Conservation (phyloP, 2,888 invertebrate species). For the Sipha maydis region DNA sequence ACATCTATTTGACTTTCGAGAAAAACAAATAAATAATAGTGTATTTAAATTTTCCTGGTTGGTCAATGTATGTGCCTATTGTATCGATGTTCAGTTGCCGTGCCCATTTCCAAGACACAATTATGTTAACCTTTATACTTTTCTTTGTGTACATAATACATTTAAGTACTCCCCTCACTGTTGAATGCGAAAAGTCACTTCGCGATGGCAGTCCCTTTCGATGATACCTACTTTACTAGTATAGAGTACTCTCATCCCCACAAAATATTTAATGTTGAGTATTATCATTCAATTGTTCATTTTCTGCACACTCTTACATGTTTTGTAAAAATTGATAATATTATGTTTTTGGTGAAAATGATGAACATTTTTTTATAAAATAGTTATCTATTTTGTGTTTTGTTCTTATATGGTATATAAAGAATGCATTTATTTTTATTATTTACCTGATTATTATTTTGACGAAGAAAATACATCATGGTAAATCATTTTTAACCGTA, state of each 20-base stretch:
- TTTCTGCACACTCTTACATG: not conserved
- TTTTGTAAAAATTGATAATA: not conserved
- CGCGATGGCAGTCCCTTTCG: not conserved
- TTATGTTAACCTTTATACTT: conserved; percentile 22
- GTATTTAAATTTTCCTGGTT: not conserved
- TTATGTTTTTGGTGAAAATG: not conserved
- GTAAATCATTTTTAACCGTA: not conserved
- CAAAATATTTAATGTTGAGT: not conserved
- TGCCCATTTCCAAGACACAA: not conserved
- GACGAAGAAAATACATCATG: not conserved
- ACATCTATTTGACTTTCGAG: not conserved
- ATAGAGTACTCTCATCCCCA: not conserved
- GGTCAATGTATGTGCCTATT: not conserved
- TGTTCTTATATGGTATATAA: not conserved
- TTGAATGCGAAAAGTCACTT: conserved; percentile 32
- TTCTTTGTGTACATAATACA: not conserved
- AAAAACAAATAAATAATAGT: not conserved
- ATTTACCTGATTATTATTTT: not conserved
- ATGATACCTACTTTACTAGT: not conserved
- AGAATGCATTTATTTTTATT: not conserved
- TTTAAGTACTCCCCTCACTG: conserved; percentile 3
- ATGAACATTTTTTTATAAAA: not conserved
- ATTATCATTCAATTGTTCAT: not conserved
- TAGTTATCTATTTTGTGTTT: not conserved
- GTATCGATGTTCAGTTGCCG: not conserved